These are phyloP conservation scores for Patagioenas fasciata DNA, from an alignment of 2,113 vertebrate species.

Conservation along the genomic window DNA sequence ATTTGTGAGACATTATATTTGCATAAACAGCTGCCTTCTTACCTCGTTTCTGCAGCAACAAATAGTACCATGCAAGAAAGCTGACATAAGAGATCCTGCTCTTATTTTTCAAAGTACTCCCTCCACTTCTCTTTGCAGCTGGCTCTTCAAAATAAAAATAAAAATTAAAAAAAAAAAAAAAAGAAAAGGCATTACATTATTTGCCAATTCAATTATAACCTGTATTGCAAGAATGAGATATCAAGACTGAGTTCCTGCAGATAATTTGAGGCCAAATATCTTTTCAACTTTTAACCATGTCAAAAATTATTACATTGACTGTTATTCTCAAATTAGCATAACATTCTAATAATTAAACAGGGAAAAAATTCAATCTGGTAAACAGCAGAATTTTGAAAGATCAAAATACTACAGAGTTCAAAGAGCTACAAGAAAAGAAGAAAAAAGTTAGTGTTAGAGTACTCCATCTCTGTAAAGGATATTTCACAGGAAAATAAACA, in stretches of 20 bases:
- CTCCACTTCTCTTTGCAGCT: background rate
- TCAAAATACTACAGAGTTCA: conserved; percentile 6
- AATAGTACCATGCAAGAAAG: conserved; percentile 18
- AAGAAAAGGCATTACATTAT: background rate
- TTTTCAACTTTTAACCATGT: background rate
- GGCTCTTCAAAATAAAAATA: background rate
- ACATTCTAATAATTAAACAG: background rate
- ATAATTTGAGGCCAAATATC: background rate
- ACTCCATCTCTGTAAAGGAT: background rate
- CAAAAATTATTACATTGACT: background rate
- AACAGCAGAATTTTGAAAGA: conserved; percentile 42
- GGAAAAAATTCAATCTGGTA: conserved; percentile 26
- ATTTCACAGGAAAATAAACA: background rate
- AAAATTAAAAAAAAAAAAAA: background rate
- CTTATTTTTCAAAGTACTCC: background rate
- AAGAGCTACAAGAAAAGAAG: conserved; percentile 26
- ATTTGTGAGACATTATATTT: conserved; percentile 67
- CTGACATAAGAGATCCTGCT: conserved; percentile 44
- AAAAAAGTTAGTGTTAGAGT: conserved; percentile 24
- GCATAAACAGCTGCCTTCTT: conserved; percentile 69
- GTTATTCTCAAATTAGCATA: conserved; percentile 19
- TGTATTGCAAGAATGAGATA: background rate
- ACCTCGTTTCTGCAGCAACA: conserved; percentile 42
- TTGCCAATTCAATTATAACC: background rate
- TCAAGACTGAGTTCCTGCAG: background rate